Evolutionary conservation across 1,140 invertebrate species (phyloP).

Genomic region (Megathymus violae): DNA sequence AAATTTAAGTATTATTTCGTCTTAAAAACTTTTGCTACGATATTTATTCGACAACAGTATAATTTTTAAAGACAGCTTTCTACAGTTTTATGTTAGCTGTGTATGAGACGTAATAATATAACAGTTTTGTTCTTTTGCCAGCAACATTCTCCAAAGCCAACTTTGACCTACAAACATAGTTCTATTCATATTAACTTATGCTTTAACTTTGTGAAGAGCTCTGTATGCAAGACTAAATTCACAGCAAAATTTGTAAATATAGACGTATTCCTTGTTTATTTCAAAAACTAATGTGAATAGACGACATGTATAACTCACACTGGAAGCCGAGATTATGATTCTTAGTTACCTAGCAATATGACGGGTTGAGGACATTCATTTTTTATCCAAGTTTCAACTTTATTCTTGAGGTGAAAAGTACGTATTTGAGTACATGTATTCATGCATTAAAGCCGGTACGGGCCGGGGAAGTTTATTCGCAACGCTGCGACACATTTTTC

Average conservation of each 20-base stretch:
- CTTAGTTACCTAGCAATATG: constrained; percentile 39
- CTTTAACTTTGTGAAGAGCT: constrained; percentile 26
- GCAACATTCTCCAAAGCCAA: constrained; percentile 6
- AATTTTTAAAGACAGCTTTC: constrained; percentile 1
- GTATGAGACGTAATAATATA: constrained; percentile 8
- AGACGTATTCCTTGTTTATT: constrained; percentile 62
- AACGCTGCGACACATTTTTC: constrained; percentile 77
- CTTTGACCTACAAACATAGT: constrained; percentile 29
- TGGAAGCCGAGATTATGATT: constrained; percentile 74
- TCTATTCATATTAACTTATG: constrained; percentile 24
- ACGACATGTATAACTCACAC: constrained; percentile 69
- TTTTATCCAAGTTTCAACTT: constrained; percentile 38
- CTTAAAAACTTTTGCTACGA: neutral
- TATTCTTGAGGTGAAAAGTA: constrained; percentile 33
- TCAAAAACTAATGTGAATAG: constrained; percentile 73
- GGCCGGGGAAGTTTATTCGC: constrained; percentile 36
- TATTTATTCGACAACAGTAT: neutral
- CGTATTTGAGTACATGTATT: constrained; percentile 28
- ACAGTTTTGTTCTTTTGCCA: constrained; percentile 16
- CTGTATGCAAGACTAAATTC: constrained; percentile 20
- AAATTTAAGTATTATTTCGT: neutral
- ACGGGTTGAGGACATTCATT: constrained; percentile 24
- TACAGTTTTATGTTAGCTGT: neutral
- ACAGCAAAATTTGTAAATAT: constrained; percentile 25
- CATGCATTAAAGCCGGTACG: constrained; percentile 34